Base-by-base conservation (phyloP, 2,888 invertebrate species). In the Cosmopolites sordidus region DNA sequence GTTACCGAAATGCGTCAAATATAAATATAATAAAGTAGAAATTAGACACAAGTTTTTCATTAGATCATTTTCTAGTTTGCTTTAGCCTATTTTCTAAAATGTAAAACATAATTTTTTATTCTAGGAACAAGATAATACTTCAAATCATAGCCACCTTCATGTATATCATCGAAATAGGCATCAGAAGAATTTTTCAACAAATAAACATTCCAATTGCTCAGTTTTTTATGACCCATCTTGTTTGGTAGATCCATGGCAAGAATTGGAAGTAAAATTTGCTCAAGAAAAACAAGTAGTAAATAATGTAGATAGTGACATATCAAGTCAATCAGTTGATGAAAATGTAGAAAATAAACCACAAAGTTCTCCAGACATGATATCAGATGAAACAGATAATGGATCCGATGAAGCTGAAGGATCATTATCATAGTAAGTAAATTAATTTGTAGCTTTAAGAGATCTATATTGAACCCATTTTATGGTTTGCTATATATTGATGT, bases 181-280 rank as follows among this genome's bases (percentile, higher is more conserved):
- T 8, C 37, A 45, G 6, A 37, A 37, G 15, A 18, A 45, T 9
- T 12, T 12, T 45, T 38, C 17, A 37, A 14, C 33, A 45, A 22
- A 22, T 22, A 22, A 22, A 22, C n/a, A n/a, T n/a, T n/a, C n/a
- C n/a, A 22, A 22, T 22, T 22, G 22, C 1, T 54, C 54, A 12
- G 38, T 14, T 1, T 54, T 38, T 43, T 50, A 38, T 29, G 54
- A 54, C 41, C 54, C 45, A 3, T 40, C 50, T 5, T 46, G 54
- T 50, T 22, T 54, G 14, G 15, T 42, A 27, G 30, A 54, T 40
- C 54, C 54, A 2, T 54, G 54, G 54, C 38, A 30, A 0, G 54
- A 54, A 15, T 39, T 54, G 11, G 54, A 54, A 49, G 27, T 49
- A 42, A 40, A 44, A 44, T 4, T 49, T 11, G 33, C 33, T 33